phyloP scores from a whole-genome alignment of 2,797 vertebrate species.

The Pelodytes ibericus region DNA sequence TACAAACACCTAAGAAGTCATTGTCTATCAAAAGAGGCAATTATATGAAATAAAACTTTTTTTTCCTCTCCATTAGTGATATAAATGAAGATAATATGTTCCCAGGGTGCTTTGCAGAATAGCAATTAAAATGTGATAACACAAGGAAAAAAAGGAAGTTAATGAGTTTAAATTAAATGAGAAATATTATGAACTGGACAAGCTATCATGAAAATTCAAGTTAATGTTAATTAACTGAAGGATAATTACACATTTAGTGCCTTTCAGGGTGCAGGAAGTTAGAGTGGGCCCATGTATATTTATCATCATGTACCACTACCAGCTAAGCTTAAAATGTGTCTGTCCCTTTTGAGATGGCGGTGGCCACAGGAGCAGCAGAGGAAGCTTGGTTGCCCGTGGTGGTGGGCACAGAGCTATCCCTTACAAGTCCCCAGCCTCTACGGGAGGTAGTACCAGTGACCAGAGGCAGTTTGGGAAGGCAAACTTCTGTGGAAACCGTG shows the following conservation, averaged over 20 bases:
- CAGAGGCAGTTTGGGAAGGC: too few relatives aligned
- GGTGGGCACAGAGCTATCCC: too few relatives aligned
- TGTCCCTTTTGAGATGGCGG: background rate
- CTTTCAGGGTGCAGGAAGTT: background rate
- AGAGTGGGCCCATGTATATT: background rate
- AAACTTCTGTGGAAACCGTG: too few relatives aligned
- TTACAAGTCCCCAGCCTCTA: too few relatives aligned
- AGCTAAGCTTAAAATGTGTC: background rate
- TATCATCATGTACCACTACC: background rate
- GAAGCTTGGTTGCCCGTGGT: too few relatives aligned
- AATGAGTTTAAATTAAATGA: conserved; percentile 10
- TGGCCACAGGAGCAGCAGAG: too few relatives aligned
- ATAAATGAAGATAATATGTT: conserved; percentile 4
- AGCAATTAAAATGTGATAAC: conserved; percentile 14
- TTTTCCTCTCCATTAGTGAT: background rate
- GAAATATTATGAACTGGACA: background rate
- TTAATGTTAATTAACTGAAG: background rate
- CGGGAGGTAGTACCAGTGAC: too few relatives aligned
- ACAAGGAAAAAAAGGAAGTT: background rate
- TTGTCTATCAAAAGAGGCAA: background rate
- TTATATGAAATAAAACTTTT: background rate
- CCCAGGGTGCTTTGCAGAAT: background rate
- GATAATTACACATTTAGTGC: background rate
- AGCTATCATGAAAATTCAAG: background rate
- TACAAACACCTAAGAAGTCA: background rate